Percentiles rank a stretch among this genome's conserved stretches.
Evolutionary conservation across 2,797 vertebrate species (phyloP).

Genomic region (Rhynchotus rufescens): DNA sequence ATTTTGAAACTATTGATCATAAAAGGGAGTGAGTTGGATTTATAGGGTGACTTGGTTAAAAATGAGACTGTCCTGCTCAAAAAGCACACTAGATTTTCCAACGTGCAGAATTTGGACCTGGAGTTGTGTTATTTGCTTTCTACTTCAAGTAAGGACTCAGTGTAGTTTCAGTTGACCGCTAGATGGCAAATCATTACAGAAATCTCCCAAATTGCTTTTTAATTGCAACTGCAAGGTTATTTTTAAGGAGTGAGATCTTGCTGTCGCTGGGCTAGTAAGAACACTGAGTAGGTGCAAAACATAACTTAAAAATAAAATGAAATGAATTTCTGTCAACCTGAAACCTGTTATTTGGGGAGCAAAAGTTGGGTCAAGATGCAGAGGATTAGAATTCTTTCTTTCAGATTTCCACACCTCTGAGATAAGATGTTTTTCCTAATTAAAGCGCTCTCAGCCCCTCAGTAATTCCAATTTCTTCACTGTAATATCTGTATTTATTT

Average conservation of each 20-base stretch:
- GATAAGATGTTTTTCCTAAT: background rate
- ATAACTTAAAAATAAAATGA: background rate
- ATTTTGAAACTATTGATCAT: accelerated
- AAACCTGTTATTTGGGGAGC: background rate
- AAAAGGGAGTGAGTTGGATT: background rate
- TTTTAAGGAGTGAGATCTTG: background rate
- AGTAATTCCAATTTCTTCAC: background rate
- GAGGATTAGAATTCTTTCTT: background rate
- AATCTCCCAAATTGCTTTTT: accelerated
- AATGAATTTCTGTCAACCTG: background rate
- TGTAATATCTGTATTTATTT: background rate
- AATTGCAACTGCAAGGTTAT: accelerated
- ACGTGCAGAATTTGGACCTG: accelerated
- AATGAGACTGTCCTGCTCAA: background rate
- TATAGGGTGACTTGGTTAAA: background rate
- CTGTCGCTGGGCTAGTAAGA: background rate
- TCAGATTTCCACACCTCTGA: background rate
- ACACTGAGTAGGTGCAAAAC: background rate
- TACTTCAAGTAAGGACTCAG: accelerated
- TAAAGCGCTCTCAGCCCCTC: background rate
- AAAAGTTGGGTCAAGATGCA: background rate
- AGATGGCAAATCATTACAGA: constrained; percentile 48
- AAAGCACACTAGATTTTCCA: background rate
- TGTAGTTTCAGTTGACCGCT: background rate
- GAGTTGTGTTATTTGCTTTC: accelerated